phyloP scores from a whole-genome alignment of 1,140 invertebrate genomes.

The Drosophila melanica region DNA sequence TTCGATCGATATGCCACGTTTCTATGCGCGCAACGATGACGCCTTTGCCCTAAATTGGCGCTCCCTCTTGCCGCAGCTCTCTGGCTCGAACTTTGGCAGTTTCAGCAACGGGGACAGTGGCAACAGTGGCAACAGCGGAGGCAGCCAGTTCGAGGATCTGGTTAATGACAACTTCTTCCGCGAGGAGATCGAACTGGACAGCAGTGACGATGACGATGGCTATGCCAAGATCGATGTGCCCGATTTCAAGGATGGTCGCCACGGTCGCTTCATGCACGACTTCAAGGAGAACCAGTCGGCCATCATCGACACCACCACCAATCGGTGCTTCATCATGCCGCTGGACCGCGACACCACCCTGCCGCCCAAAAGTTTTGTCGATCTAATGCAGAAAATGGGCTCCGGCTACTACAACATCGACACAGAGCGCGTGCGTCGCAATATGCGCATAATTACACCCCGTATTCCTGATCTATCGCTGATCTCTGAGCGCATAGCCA shows the following conservation, averaged over 20 bases:
- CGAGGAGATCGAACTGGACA: constrained; percentile 91
- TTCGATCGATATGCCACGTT: constrained; percentile 69
- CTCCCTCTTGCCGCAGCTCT: constrained; percentile 61
- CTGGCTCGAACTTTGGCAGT: constrained; percentile 10
- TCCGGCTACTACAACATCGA: constrained; percentile 93
- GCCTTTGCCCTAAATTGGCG: constrained; percentile 72
- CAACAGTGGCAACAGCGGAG: neutral
- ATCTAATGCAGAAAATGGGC: constrained; percentile 92
- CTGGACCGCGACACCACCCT: constrained; percentile 91
- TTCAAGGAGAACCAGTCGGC: constrained; percentile 91
- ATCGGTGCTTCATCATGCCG: constrained; percentile 94
- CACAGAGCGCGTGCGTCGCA: constrained; percentile 90
- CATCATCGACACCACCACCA: constrained; percentile 91
- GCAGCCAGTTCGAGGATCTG: constrained; percentile 27
- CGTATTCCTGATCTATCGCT: constrained; percentile 87
- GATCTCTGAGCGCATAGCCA: constrained; percentile 89
- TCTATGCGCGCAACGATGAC: constrained; percentile 73
- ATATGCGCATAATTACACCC: constrained; percentile 91
- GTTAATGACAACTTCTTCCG: constrained; percentile 86
- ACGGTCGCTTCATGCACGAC: constrained; percentile 94
- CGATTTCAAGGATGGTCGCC: constrained; percentile 90
- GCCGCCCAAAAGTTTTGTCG: constrained; percentile 90
- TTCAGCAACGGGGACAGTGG: neutral
- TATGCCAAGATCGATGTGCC: constrained; percentile 93
- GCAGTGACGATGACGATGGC: constrained; percentile 86